Evolutionary conservation across 2,113 vertebrate genomes (phyloP), one percentile per base, ranked within the genome.

Genomic region (Cisticola juncidis): DNA sequence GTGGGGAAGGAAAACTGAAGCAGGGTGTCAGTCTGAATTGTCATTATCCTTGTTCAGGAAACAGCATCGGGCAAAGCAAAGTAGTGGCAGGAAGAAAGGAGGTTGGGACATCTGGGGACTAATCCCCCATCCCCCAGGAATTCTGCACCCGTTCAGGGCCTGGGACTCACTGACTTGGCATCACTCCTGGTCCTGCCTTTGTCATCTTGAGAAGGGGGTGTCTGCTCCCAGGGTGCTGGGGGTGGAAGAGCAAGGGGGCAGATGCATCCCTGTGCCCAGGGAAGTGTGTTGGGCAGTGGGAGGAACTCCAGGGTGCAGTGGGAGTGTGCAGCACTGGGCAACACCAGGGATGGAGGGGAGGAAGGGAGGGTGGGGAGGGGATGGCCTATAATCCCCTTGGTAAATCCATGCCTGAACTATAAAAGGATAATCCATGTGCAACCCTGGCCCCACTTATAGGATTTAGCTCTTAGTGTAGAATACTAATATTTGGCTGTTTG

Each of bases 361-460:
- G 58, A 71, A 48, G 70, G 85, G 92, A 82, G 81, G 29, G 51
- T 38, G 74, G 70, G 60, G 68, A 81, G 85, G 71, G 79, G 33
- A 96, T 94, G 95, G 86, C 90, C 92, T 95, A 96, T 97, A 97
- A 97, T 97, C 95, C 96, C 91, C 94, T 95, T 90, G 94, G 92
- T 97, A 97, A 97, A 97, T 96, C 96, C 92, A 92, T 56, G 95
- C 94, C 95, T 96, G 95, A 96, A 93, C 96, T 97, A 96, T 96
- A 96, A 96, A 97, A 94, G 95, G 95, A 96, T 95, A 96, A 96
- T 96, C 96, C 94, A 94, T 96, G 94, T 96, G 95, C 96, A 96
- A 94, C 93, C 94, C 85, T 94, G 94, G 93, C 86, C 95, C 92
- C 95, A 96, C 93, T 95, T 96, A 97, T 53, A 97, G 94, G 94